phyloP scores from a whole-genome alignment of 2,888 invertebrate genomes.

The Nymphalis polychloros region DNA sequence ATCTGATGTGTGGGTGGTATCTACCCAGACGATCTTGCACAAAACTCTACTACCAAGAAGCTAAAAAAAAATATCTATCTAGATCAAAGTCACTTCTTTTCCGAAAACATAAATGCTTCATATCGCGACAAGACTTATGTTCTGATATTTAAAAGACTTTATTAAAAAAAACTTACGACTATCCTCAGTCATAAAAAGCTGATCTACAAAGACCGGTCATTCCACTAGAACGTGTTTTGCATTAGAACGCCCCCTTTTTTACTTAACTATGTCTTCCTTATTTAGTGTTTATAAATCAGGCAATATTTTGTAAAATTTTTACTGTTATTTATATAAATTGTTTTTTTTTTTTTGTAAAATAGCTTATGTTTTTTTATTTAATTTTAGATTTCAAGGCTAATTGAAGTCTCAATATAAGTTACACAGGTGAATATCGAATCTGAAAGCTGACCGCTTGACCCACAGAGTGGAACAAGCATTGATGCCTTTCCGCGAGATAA shows the following conservation, averaged over 20 bases:
- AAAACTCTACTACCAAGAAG: too few species aligned
- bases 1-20: too few species aligned
- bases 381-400: not conserved
- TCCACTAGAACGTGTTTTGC: conserved; percentile 55
- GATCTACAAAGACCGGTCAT: conserved; percentile 53
- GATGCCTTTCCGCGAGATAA: conserved; percentile 46
- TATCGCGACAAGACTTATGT: too few species aligned
- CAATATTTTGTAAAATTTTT: not conserved
- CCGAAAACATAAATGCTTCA: too few species aligned
- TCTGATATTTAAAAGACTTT: too few species aligned
- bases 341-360: not conserved
- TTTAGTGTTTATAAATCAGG: not conserved
- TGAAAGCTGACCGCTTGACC: conserved; percentile 68
- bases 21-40: too few species aligned
- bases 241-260: conserved; percentile 19
- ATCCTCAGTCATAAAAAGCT: conserved; percentile 53
- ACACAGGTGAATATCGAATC: conserved; percentile 51
- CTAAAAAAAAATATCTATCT: not conserved
- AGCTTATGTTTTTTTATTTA: not conserved
- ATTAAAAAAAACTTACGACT: not conserved
- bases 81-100: too few species aligned
- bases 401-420: not conserved
- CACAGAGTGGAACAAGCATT: conserved; percentile 42
- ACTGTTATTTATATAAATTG: not conserved
- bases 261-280: not conserved